Conservation (phyloP, 2,888 invertebrate species). For the Abscondita cerata region DNA sequence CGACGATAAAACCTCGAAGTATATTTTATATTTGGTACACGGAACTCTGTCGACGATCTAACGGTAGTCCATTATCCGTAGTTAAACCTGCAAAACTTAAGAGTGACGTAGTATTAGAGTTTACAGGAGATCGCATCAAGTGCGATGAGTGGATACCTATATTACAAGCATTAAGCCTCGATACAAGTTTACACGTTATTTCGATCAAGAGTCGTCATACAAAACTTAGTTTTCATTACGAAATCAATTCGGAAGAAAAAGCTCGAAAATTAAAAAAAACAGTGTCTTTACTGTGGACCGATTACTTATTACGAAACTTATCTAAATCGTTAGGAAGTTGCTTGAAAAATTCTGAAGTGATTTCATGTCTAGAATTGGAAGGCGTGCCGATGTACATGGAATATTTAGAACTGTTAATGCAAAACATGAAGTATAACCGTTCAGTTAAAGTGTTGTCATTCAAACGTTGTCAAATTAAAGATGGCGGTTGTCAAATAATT, state of each 20-base stretch:
- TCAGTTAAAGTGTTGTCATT: conserved; percentile 73
- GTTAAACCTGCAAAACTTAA: conserved; percentile 55
- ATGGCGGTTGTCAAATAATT: conserved; percentile 74
- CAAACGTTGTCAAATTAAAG: conserved; percentile 72
- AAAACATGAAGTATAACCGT: conserved; percentile 69
- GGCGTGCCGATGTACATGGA: conserved; percentile 74
- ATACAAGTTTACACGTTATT: conserved; percentile 73
- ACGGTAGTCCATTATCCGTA: conserved; percentile 50
- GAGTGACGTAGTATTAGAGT: conserved; percentile 62
- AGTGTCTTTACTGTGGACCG: conserved; percentile 65
- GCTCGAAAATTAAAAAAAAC: conserved; percentile 65
- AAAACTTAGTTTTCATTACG: conserved; percentile 53
- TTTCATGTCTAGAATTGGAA: conserved; percentile 71
- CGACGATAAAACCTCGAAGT: conserved; percentile 46
- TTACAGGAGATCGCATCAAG: conserved; percentile 77
- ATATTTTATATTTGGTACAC: conserved; percentile 58
- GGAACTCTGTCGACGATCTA: conserved; percentile 56
- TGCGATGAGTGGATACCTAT: conserved; percentile 80
- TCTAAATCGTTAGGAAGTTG: conserved; percentile 70
- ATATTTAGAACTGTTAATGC: conserved; percentile 61
- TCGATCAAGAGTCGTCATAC: conserved; percentile 66
- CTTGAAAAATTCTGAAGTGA: conserved; percentile 66
- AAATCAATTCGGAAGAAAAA: conserved; percentile 65
- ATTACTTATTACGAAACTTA: conserved; percentile 72
- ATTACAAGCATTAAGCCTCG: conserved; percentile 73